Conservation (phyloP, 2,797 vertebrate species). For the Melanotaenia maccullochi region DNA sequence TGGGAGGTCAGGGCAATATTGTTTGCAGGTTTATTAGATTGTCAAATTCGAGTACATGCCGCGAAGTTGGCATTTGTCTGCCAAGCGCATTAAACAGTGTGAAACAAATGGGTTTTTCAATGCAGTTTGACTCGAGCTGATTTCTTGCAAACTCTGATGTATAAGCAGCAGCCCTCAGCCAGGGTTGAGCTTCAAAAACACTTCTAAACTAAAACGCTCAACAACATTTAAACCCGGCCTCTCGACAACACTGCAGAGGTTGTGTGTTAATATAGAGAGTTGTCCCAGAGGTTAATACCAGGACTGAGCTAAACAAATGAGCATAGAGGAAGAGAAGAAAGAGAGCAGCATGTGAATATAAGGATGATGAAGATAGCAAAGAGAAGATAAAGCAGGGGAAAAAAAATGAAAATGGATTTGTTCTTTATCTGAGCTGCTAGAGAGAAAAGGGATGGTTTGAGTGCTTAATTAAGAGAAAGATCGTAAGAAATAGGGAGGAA, state of each 20-base stretch:
- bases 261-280: conserved; percentile 42
- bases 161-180: conserved; percentile 37
- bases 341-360: conserved; percentile 10
- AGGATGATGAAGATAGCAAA: conserved; percentile 6
- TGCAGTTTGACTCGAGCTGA: conserved; percentile 41
- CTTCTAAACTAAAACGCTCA: background rate
- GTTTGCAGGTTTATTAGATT: conserved; percentile 51
- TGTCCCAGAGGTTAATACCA: conserved; percentile 36
- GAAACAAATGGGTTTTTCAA: conserved; percentile 58
- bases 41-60: conserved; percentile 19
- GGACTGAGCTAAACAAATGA: conserved; percentile 19
- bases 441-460: conserved; percentile 15
- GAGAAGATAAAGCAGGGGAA: background rate
- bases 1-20: conserved; percentile 31
- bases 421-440: conserved; percentile 25
- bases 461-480: conserved; percentile 14
- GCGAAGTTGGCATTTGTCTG: conserved; percentile 43
- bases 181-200: conserved; percentile 31
- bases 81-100: conserved; percentile 57
- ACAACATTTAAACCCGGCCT: conserved; percentile 4
- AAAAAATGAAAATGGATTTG: conserved; percentile 26
- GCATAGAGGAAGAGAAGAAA: conserved; percentile 9
- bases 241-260: conserved; percentile 18
- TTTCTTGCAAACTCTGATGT: conserved; percentile 37
- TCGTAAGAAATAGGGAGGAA: conserved; percentile 18